A percentile compares a stretch with the other conserved stretches of the same genome.
These are phyloP conservation scores for Lasiurus borealis DNA, from an alignment of 2,113 vertebrate species.

Conservation along the genomic window DNA sequence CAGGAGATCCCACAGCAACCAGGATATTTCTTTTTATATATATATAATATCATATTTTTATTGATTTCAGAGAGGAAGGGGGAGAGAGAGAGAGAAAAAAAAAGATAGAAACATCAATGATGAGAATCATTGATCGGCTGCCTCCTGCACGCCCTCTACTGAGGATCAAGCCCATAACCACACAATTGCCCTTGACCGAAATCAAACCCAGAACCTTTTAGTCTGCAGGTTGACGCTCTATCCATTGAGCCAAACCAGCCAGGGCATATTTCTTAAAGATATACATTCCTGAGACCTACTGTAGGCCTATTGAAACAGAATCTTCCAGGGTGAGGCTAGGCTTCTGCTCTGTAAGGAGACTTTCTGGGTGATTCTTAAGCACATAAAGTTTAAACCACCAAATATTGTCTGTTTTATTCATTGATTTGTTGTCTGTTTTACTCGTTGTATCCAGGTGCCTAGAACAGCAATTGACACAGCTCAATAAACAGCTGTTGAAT, in stretches of 20 bases:
- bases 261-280: conserved; percentile 29
- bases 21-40: background rate
- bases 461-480: background rate
- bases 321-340: background rate
- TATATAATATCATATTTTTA: too few species aligned
- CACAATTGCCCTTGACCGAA: too few species aligned
- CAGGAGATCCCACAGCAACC: background rate
- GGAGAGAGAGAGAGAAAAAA: too few species aligned
- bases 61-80: too few species aligned
- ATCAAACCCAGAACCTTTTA: too few species aligned
- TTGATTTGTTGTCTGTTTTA: background rate
- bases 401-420: background rate
- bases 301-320: background rate
- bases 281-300: background rate
- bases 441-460: background rate
- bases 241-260: too few species aligned
- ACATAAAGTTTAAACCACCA: background rate
- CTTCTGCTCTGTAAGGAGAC: background rate
- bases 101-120: too few species aligned
- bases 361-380: background rate
- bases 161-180: too few species aligned
- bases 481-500: conserved; percentile 43
- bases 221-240: too few species aligned
- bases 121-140: too few species aligned
- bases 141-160: too few species aligned